Evolutionary conservation across 2,113 vertebrate species (phyloP).

Genomic region (Alectura lathami): DNA sequence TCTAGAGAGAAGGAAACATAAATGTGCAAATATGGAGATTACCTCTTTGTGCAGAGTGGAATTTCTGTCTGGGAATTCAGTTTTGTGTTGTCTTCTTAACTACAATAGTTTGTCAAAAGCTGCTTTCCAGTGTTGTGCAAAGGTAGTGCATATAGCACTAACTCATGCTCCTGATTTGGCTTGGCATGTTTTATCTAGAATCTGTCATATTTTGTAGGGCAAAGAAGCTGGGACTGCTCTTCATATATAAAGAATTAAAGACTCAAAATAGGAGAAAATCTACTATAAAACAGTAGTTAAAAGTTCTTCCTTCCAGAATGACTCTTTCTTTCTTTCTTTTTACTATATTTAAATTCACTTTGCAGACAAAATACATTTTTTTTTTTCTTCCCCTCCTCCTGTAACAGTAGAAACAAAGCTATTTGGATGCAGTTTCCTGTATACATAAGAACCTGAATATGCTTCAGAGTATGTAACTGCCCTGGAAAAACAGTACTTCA

Average conservation of each 20-base stretch:
- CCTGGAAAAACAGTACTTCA: neutral
- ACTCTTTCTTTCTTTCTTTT: neutral
- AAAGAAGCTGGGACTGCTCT: slow-evolving; percentile 3
- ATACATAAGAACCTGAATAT: neutral
- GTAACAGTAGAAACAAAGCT: neutral
- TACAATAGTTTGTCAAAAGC: neutral
- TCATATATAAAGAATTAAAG: neutral
- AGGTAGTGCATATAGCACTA: neutral
- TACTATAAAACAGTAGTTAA: neutral
- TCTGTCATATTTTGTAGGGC: neutral
- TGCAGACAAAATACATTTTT: neutral
- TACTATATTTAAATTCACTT: neutral
- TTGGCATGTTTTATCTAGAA: slow-evolving; percentile 29
- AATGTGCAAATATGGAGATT: neutral
- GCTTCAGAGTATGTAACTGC: neutral
- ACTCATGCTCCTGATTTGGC: neutral
- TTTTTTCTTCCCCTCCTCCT: neutral
- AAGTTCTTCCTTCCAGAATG: neutral
- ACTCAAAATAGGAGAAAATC: neutral
- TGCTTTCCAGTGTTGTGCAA: slow-evolving; percentile 16
- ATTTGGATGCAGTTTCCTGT: neutral
- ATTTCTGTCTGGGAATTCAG: neutral
- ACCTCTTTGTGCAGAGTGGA: neutral
- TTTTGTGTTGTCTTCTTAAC: neutral
- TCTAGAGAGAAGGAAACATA: neutral